A percentile compares a stretch with the other conserved stretches of the same genome.
These are phyloP conservation scores for Polypedilum vanderplanki DNA, from an alignment of 1,140 invertebrate species.

Conservation along the genomic window DNA sequence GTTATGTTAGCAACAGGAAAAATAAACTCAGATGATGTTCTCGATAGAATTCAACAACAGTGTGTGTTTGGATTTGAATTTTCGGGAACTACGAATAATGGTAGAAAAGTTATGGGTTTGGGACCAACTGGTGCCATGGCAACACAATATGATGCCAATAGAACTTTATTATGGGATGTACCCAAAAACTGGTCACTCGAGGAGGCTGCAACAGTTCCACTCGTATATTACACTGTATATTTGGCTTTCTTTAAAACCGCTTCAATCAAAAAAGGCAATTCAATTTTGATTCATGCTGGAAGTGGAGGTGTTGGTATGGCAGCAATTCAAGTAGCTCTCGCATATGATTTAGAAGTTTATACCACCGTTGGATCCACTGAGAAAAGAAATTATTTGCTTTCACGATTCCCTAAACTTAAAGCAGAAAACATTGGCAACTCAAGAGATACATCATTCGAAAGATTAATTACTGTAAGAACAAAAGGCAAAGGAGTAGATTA, in stretches of 20 bases:
- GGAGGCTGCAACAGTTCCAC: conserved; percentile 68
- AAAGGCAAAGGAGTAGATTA: conserved; percentile 45
- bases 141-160: conserved; percentile 53
- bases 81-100: conserved; percentile 51
- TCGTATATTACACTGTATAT: conserved; percentile 37
- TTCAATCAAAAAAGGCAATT: conserved; percentile 49
- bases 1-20: conserved; percentile 54
- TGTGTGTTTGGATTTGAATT: conserved; percentile 69
- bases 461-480: conserved; percentile 38
- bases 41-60: conserved; percentile 50
- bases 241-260: conserved; percentile 47
- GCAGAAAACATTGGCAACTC: conserved; percentile 39
- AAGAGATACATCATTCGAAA: conserved; percentile 40
- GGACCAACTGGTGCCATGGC: conserved; percentile 50
- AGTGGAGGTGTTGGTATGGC: conserved; percentile 66
- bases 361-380: conserved; percentile 47
- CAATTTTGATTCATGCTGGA: conserved; percentile 61
- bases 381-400: background rate
- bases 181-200: conserved; percentile 65
- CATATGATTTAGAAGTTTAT: conserved; percentile 49
- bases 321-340: conserved; percentile 56
- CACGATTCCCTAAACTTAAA: background rate
- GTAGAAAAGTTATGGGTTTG: conserved; percentile 68
- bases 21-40: conserved; percentile 45
- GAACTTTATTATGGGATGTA: conserved; percentile 56